Base-by-base conservation (phyloP, 92 coral and sea anemone genomes). In the Parazoanthus darwini region DNA sequence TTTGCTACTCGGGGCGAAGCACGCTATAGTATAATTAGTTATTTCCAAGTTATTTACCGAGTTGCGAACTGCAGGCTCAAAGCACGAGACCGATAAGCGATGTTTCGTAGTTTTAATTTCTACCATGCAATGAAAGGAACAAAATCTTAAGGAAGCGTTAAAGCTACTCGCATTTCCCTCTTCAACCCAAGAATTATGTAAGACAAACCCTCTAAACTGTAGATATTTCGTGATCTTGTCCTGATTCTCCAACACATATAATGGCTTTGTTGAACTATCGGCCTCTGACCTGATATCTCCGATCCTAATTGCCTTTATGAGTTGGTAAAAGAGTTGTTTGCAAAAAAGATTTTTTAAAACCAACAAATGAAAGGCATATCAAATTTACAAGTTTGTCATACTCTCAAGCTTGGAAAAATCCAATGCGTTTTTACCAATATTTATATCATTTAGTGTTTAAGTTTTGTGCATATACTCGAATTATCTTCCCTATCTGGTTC, bases 271-370 rank as follows among this genome's bases (percentile, higher is more conserved):
- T 77, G 81, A 44, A 77, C 81, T 43, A 46, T 43, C 37, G 81
- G 81, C 81, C 81, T 77, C 16, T 77, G 81, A 42, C 15, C 81
- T 5, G 77, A 8, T 29, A 29, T 73, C 77, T 33, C n/a, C 43
- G 18, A 9, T n/a, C 33, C 35, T 70, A 70, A 70, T 70, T 70
- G 36, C 20, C 77, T 29, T 0, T 33, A 33, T 15, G 13, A 11
- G 77, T 73, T 73, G 11, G 77, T 63, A 22, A 8, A 22, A 73
- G 35, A 73, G 39, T 73, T 33, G 16, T 73, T 26, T 73, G 42
- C 22, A 36, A 73, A 33, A 29, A 73, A 29, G 16, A 8, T 73
- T 73, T 73, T 29, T 29, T 29, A 29, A 29, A 36, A 26, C n/a
- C 43, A 73, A 20, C 7, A 18, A 63, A 25, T 63, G 70, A 63